Conservation (phyloP, 2,888 invertebrate genomes). For the Vannuccia rotundouncinata region DNA sequence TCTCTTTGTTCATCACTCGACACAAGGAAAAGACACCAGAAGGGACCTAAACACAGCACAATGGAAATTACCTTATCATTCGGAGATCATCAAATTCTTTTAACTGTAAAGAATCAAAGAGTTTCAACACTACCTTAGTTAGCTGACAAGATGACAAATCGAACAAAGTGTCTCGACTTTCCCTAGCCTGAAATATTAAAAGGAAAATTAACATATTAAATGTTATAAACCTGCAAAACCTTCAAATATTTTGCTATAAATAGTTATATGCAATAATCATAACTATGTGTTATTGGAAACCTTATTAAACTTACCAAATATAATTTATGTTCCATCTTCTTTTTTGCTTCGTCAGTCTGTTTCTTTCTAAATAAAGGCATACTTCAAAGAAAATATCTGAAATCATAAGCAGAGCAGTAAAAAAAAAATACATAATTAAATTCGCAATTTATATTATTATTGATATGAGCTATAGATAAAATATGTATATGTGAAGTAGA, state of each 20-base stretch:
- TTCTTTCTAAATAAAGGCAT: conserved; percentile 30
- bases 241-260: background rate
- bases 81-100: no score
- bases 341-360: conserved; percentile 33
- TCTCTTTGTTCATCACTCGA: conserved; percentile 72
- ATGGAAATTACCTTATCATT: no score
- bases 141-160: conserved; percentile 73
- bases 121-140: conserved; percentile 59
- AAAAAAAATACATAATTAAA: no score
- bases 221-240: background rate
- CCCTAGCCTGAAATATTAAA: conserved; percentile 62
- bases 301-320: conserved; percentile 6
- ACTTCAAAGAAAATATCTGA: no score
- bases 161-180: conserved; percentile 73
- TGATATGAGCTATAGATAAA: no score
- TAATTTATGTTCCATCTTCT: conserved; percentile 30
- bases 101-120: no score
- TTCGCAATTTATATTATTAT: no score
- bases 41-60: conserved; percentile 62
- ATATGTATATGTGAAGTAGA: no score
- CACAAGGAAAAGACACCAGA: conserved; percentile 72
- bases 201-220: background rate
- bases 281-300: background rate
- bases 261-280: background rate
- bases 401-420: no score